Conservation (phyloP, 2,797 vertebrate genomes). For the Pempheris klunzingeri region DNA sequence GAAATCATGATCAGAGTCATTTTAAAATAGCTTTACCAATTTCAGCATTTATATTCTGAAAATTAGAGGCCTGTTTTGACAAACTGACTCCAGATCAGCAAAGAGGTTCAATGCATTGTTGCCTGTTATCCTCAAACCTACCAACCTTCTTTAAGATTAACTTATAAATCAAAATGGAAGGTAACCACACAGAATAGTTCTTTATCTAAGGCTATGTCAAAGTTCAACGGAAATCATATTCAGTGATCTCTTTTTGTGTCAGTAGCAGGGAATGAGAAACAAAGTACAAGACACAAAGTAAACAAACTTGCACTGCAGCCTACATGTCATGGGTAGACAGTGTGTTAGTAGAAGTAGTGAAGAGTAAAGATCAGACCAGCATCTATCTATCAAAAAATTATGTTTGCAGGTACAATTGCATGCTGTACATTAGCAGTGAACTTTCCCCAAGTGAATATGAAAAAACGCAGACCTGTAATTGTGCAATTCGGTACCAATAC, state of each 20-base stretch:
- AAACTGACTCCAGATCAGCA: neutral
- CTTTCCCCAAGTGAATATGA: neutral
- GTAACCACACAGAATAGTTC: neutral
- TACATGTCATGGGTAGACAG: neutral
- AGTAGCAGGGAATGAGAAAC: too few relatives aligned
- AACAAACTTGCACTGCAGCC: neutral
- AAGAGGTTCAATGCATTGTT: neutral
- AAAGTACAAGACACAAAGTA: too few relatives aligned
- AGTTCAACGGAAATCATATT: neutral
- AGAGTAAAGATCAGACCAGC: neutral
- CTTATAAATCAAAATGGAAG: too few relatives aligned
- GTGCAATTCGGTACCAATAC: neutral
- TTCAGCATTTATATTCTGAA: neutral
- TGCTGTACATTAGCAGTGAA: neutral
- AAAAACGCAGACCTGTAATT: neutral
- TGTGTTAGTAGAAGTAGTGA: neutral
- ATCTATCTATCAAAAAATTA: neutral
- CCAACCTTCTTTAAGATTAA: neutral
- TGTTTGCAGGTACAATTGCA: neutral
- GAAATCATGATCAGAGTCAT: neutral
- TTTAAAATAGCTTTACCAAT: neutral
- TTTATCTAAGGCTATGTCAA: too few relatives aligned
- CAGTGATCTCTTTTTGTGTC: too few relatives aligned
- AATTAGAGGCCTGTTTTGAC: neutral
- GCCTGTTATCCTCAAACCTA: neutral